Base-by-base conservation (phyloP, 2,113 vertebrate genomes). In the Halcyon senegalensis region DNA sequence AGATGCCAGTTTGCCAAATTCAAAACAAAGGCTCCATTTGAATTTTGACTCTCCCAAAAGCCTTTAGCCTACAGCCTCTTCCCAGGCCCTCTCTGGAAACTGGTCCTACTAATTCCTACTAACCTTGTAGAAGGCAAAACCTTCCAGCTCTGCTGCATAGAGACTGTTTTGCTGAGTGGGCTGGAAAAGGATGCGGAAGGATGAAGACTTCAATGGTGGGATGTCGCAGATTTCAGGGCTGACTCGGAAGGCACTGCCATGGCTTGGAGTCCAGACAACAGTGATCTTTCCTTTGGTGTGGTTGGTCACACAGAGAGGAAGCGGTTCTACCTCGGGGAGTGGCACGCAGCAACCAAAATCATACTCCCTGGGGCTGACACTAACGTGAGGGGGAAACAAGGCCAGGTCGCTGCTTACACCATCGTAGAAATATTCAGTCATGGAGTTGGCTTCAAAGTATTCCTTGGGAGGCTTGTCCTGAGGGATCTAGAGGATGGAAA, bases 121-220 rank as follows among this genome's bases (percentile, higher is more conserved):
- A 60, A 99, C 99, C 99, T 99, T 99, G 75, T 98, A 98, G 53
- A 97, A 88, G n/a, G 98, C 98, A 33, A 99, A 99, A 81, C 98
- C 99, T 96, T 99, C 99, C 2, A 99, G 98, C 79, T 99, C 98
- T 2, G 91, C 98, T 10, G 96, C 97, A 5, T 98, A 98, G 60
- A 99, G 95, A 62, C 85, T 90, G 89, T 99, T 99, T 69, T 96
- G 93, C 89, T 98, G 94, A 55, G 97, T 92, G 1, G 99, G 99
- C 19, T 92, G 90, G 96, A 99, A 99, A 73, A 96, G 94, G 84
- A 99, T 98, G 63, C 93, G 96, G 89, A 99, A 98, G 55, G 98
- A 98, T 21, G 97, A 99, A 80, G 98, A 98, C 93, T 99, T 99
- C 75, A 99, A 80, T 14, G 99, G 98, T 37, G 98, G 97, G 53